phyloP scores from a whole-genome alignment of 2,113 vertebrate species.

The Macrotus californicus region DNA sequence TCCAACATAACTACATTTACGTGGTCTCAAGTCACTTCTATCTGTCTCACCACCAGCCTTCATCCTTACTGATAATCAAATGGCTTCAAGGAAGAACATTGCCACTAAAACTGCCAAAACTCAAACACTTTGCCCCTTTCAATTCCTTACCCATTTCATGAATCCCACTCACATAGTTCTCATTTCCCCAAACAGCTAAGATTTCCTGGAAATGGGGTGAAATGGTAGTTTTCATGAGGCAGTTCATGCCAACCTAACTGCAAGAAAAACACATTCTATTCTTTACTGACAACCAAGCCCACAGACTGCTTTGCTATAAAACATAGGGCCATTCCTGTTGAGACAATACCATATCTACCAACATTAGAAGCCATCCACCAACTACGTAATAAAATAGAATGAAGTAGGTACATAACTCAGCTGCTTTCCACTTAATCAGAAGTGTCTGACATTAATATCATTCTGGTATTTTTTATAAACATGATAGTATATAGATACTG shows the following conservation, averaged over 20 bases:
- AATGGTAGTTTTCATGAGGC: background rate
- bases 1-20: background rate
- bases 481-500: background rate
- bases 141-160: background rate
- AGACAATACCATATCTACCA: background rate
- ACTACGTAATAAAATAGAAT: background rate
- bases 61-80: background rate
- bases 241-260: background rate
- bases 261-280: background rate
- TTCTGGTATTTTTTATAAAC: background rate
- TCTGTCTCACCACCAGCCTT: background rate
- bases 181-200: background rate
- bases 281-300: background rate
- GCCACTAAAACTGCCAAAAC: background rate
- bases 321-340: background rate
- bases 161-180: background rate
- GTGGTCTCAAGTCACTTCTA: background rate
- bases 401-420: background rate
- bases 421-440: background rate
- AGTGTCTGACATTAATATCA: background rate
- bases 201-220: background rate
- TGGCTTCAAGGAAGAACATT: background rate
- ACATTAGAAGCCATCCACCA: conserved; percentile 8
- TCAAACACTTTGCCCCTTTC: background rate
- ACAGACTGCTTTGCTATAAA: background rate